Evolutionary conservation across 2,113 vertebrate species (phyloP).

Genomic region (Donacobius atricapilla): DNA sequence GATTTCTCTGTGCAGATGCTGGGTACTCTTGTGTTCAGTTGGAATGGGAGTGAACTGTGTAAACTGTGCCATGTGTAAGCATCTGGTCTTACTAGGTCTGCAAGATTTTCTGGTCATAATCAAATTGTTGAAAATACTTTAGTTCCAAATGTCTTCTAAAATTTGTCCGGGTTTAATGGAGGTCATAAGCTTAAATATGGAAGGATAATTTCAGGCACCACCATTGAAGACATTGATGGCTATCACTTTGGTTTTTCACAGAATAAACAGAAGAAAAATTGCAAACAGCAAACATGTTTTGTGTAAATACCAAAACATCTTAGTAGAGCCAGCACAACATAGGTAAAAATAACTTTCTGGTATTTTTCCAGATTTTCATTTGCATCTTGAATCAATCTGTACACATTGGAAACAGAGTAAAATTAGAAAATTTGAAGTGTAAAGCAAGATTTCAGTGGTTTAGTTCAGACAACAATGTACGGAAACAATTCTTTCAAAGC

Average conservation of each 20-base stretch:
- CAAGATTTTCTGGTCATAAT: not conserved
- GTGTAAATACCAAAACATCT: slow-evolving; percentile 16
- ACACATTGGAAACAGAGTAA: not conserved
- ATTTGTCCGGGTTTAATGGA: not conserved
- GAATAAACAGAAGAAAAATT: not conserved
- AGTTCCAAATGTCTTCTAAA: not conserved
- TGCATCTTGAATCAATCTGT: not conserved
- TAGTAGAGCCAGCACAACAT: not conserved
- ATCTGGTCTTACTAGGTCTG: not conserved
- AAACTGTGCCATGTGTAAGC: not conserved
- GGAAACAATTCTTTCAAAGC: slow-evolving; percentile 35
- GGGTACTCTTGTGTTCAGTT: accelerated
- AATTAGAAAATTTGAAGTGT: not conserved
- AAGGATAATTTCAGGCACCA: not conserved
- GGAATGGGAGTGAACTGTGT: not conserved
- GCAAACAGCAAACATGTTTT: not conserved
- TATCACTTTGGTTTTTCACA: not conserved
- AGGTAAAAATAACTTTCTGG: slow-evolving; percentile 27
- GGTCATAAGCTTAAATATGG: not conserved
- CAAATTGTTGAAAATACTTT: not conserved
- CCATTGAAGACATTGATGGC: not conserved
- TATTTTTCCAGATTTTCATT: not conserved
- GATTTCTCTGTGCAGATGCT: not conserved
- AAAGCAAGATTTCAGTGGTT: not conserved
- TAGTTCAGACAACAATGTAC: not conserved